These are phyloP conservation scores for Thymelicus sylvestris DNA, from an alignment of 2,888 invertebrate genomes.

Conservation along the genomic window DNA sequence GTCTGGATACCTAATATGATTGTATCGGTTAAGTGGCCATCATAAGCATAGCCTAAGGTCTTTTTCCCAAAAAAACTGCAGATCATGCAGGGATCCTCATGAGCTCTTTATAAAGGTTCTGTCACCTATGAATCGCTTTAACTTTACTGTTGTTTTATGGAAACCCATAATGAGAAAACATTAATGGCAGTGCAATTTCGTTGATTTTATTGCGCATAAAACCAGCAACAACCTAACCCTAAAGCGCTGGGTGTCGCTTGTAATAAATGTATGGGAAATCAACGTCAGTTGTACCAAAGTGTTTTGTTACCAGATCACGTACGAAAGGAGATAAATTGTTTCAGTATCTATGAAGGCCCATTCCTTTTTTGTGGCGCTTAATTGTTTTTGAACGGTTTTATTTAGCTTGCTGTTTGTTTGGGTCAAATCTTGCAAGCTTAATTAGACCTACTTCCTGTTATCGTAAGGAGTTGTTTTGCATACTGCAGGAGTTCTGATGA, in stretches of 20 bases:
- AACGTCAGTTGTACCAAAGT: background rate
- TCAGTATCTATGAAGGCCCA: background rate
- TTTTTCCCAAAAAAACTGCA: too few relatives aligned
- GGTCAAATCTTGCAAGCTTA: too few relatives aligned
- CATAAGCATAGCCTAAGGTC: too few relatives aligned
- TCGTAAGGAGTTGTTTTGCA: too few relatives aligned
- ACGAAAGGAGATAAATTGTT: background rate
- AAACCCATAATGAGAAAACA: slow-evolving; percentile 5
- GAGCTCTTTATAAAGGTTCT: too few relatives aligned
- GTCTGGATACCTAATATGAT: too few relatives aligned
- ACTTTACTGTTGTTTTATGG: slow-evolving; percentile 7
- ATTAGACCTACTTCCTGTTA: too few relatives aligned
- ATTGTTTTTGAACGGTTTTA: too few relatives aligned
- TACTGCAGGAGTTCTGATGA: too few relatives aligned
- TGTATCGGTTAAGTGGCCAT: too few relatives aligned
- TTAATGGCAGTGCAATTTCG: background rate
- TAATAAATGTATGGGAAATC: slow-evolving; percentile 10
- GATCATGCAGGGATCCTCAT: too few relatives aligned
- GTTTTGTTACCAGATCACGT: slow-evolving; percentile 1
- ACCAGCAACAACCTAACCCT: slow-evolving; percentile 5
- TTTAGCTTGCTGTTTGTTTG: too few relatives aligned
- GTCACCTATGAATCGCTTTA: background rate
- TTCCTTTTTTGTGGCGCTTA: background rate
- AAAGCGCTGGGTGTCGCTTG: background rate
- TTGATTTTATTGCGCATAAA: slow-evolving; percentile 13